Evolutionary conservation across 2,888 invertebrate genomes (phyloP).

Genomic region (Coremacera marginata): DNA sequence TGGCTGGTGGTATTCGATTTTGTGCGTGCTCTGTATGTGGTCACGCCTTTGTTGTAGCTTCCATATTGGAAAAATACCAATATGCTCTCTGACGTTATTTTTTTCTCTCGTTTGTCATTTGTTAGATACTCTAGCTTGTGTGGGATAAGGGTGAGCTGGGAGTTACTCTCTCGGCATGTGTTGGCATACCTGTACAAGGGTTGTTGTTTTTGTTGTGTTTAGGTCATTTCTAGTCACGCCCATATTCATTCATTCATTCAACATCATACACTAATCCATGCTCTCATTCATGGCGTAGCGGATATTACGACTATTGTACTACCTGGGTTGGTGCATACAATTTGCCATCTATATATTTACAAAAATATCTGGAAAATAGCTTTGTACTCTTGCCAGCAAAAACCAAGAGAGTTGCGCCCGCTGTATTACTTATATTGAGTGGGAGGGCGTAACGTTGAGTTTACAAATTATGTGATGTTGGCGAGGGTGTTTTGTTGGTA

Average conservation of each 20-base stretch:
- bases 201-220: neutral
- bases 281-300: neutral
- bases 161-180: neutral
- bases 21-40: constrained; percentile 19
- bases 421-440: neutral
- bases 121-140: neutral
- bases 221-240: neutral
- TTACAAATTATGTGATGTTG: neutral
- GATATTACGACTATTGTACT: neutral
- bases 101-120: constrained; percentile 8
- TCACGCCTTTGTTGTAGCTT: constrained; percentile 52
- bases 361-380: neutral
- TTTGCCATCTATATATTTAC: neutral
- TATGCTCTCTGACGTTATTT: neutral
- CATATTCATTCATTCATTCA: constrained; percentile 15
- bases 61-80: constrained; percentile 50
- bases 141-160: neutral
- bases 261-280: neutral
- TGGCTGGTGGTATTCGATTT: constrained; percentile 40
- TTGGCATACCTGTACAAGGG: neutral
- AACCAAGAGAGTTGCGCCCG: neutral
- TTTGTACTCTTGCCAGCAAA: neutral
- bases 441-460: neutral
- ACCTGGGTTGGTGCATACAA: neutral
- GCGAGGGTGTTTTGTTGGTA: neutral